Conservation (phyloP, 2,113 vertebrate species). For the Origma solitaria region DNA sequence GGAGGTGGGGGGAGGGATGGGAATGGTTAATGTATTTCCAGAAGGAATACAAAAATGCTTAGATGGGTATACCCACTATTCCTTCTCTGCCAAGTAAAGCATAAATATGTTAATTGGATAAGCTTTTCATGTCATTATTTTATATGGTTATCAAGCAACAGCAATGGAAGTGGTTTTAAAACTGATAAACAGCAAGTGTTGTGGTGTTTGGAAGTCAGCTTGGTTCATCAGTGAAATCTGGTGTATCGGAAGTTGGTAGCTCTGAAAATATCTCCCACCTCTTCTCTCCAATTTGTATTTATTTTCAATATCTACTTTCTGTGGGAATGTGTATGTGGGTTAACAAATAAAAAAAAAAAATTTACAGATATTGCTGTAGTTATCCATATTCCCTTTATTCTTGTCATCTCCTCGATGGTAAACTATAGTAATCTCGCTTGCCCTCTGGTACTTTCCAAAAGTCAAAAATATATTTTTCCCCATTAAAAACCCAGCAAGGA, state of each 20-base stretch:
- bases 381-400: neutral
- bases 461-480: neutral
- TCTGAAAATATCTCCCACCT: slow-evolving; percentile 11
- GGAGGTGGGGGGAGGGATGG: neutral
- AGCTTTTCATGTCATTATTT: neutral
- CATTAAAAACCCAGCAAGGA: slow-evolving; percentile 28
- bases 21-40: slow-evolving; percentile 9
- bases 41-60: neutral
- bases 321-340: neutral
- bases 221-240: neutral
- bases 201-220: neutral
- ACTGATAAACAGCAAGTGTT: neutral
- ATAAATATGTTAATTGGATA: neutral
- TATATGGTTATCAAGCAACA: neutral
- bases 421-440: neutral
- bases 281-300: neutral
- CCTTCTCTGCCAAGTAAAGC: neutral
- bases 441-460: neutral
- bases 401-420: neutral
- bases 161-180: neutral
- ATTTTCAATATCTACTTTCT: neutral
- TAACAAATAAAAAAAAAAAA: neutral
- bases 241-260: neutral
- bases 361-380: neutral
- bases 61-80: neutral